phyloP scores from a whole-genome alignment of 2,797 vertebrate genomes.

The Silurus lanzhouensis region DNA sequence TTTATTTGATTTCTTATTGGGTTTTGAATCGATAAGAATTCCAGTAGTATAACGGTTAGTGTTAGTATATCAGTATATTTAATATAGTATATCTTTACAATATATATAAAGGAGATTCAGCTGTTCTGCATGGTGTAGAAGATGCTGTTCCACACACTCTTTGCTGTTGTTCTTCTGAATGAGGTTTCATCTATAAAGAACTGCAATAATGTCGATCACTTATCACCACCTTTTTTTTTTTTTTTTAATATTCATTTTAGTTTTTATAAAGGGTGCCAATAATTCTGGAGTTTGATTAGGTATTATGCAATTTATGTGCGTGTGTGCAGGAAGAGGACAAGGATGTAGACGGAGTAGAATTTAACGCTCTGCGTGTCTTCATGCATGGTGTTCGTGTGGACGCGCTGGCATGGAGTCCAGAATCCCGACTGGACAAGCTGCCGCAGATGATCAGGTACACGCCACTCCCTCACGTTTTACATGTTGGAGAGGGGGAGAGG shows the following conservation, averaged over 20 bases:
- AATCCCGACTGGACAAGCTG: slow-evolving; percentile 85
- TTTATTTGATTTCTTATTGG: too few species aligned
- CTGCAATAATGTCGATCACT: too few species aligned
- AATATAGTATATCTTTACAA: too few species aligned
- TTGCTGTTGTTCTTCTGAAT: too few species aligned
- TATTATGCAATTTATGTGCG: background rate
- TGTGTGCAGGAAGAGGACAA: slow-evolving; percentile 86
- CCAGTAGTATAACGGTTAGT: background rate
- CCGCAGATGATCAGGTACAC: slow-evolving; percentile 84
- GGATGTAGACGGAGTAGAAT: slow-evolving; percentile 86
- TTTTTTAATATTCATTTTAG: too few species aligned
- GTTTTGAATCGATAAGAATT: background rate
- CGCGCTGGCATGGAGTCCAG: slow-evolving; percentile 92
- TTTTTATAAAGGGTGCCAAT: background rate
- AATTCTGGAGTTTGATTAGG: background rate
- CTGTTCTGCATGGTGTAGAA: too few species aligned
- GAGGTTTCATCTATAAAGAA: too few species aligned
- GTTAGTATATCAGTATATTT: too few species aligned
- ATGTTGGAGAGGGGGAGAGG: too few species aligned
- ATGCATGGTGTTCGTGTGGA: slow-evolving; percentile 86
- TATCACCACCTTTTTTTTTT: too few species aligned
- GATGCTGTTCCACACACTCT: too few species aligned
- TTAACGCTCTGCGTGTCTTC: slow-evolving; percentile 83
- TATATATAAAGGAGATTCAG: too few species aligned
- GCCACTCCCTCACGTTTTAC: background rate